Conservation (phyloP, 2,113 vertebrate genomes). For the Australoheros scitulus region DNA sequence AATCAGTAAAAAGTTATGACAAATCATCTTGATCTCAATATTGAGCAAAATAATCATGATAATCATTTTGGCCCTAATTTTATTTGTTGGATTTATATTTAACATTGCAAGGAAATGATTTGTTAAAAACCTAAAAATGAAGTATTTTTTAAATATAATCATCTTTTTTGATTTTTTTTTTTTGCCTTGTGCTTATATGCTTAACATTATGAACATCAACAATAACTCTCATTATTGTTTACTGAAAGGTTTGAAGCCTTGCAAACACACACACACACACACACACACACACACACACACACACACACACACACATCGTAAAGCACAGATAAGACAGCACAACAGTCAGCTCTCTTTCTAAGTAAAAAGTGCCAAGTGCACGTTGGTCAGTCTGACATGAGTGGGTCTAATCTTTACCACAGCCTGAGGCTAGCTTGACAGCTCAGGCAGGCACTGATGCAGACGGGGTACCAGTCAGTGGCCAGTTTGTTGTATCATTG, state of each 20-base stretch:
- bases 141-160: not conserved
- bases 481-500: conserved; percentile 45
- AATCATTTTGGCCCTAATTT: not conserved
- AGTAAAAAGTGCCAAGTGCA: conserved; percentile 11
- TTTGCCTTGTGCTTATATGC: not conserved
- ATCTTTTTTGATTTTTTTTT: not conserved
- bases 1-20: not conserved
- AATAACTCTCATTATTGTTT: not conserved
- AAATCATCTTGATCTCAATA: not conserved
- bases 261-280: not conserved
- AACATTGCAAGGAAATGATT: not conserved
- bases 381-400: conserved; percentile 36
- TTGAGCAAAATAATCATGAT: not conserved
- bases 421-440: conserved; percentile 35
- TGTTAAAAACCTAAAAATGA: not conserved
- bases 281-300: not conserved
- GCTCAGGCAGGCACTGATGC: conserved; percentile 41
- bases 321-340: not conserved
- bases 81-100: not conserved
- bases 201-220: not conserved
- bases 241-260: not conserved
- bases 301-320: not conserved
- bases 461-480: conserved; percentile 37
- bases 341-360: not conserved
- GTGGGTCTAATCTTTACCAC: conserved; percentile 32